Evolutionary conservation across 1,140 invertebrate species (phyloP), one percentile per base, ranked within the genome.

Genomic region (Acromyrmex charruanus): DNA sequence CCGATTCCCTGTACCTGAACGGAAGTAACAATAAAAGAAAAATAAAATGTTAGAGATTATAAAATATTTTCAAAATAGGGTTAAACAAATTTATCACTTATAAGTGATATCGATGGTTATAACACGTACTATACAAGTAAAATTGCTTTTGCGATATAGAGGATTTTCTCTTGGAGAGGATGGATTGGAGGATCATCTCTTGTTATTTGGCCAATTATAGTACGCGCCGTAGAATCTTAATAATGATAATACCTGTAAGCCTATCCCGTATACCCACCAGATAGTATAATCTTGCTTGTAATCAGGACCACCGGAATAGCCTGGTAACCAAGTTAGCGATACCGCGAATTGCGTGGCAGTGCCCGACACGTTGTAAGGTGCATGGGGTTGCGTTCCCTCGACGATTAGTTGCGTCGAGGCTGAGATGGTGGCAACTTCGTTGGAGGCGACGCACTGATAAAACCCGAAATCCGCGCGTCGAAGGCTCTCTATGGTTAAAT

Each of bases 381-480:
- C 98, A 95, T 99, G 99, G 5, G 99, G 99, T 93, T 99, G 98
- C 3, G 99, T 99, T 77, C 98, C 98, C 96, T 99, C 98, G 77
- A 99, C 98, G 85, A 99, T 98, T 69, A 99, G 96, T 92, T 99
- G 98, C 21, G 99, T 99, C 63, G 97, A 96, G 6, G 98, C 97
- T 51, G 99, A 97, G 92, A 99, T 97, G 1, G 98, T 99, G 61
- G 98, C 98, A 84, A 99, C 98, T 95, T 99, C 98, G 95, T 99
- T 99, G 81, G 97, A 97, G 4, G 98, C 98, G 75, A 99, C 97
- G 95, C 99, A 99, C 94, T 99, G 98, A 94, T 99, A 99, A 92
- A 97, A 97, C 9, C 99, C 99, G 94, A 99, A 99, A 95, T 99
- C 99, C 66, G 97, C 97, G 53, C 99, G 97, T 3, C 97, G 96